Percentiles rank a stretch among this genome's conserved stretches.
These are phyloP conservation scores for Drosophila neocordata DNA, from an alignment of 1,140 invertebrate genomes.

Conservation along the genomic window DNA sequence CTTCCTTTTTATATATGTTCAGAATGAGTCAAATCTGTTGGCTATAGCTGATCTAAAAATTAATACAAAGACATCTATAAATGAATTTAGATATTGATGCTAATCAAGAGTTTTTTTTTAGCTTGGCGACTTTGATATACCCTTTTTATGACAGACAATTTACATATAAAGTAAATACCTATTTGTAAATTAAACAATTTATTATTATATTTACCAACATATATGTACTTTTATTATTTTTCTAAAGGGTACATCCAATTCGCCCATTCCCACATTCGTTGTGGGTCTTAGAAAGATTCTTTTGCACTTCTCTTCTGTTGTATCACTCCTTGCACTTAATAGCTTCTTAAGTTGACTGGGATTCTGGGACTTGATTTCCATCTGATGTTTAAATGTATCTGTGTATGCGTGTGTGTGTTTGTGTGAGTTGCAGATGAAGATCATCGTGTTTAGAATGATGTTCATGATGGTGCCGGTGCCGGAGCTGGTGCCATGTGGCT, in stretches of 20 bases:
- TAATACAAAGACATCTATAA: no score
- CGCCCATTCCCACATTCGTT: neutral
- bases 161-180: no score
- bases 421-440: conserved; percentile 1
- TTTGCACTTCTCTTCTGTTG: conserved; percentile 8
- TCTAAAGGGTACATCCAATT: neutral
- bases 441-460: conserved; percentile 2
- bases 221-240: neutral
- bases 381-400: conserved; percentile 4
- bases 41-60: no score
- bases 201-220: no score
- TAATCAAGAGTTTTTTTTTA: no score
- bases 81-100: no score
- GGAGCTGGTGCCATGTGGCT: conserved; percentile 62
- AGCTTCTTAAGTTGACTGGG: conserved; percentile 29
- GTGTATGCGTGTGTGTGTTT: conserved; percentile 1
- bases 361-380: conserved; percentile 30
- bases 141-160: no score
- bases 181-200: no score
- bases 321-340: conserved; percentile 59
- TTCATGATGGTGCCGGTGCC: conserved; percentile 13
- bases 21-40: no score
- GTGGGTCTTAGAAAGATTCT: conserved; percentile 8
- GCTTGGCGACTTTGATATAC: no score
- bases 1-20: no score